These are phyloP conservation scores for Microcebus murinus DNA, from an alignment of 2,113 vertebrate species.

Conservation along the genomic window DNA sequence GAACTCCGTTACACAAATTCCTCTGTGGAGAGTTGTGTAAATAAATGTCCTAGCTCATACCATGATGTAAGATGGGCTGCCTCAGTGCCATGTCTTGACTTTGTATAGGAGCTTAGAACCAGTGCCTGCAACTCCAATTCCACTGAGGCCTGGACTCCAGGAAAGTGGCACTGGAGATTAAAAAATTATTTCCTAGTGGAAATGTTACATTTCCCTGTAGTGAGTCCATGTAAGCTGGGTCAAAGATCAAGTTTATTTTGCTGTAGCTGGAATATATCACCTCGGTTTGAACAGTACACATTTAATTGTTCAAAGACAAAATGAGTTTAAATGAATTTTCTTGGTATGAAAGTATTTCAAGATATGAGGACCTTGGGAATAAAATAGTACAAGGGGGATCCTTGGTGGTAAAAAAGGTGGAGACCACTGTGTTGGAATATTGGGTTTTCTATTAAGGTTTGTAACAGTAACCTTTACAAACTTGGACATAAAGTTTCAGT, in stretches of 20 bases:
- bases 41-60: not conserved
- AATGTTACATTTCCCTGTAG: not conserved
- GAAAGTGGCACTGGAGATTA: not conserved
- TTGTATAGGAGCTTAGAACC: not conserved
- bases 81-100: not conserved
- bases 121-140: not conserved
- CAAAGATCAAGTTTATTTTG: not conserved
- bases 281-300: not conserved
- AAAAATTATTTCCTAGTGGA: not conserved
- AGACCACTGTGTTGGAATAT: not conserved
- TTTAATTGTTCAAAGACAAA: conserved; percentile 18
- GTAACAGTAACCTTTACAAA: not conserved
- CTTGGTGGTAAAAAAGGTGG: not conserved
- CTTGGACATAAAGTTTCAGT: not conserved
- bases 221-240: not conserved
- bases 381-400: not conserved
- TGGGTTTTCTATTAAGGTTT: conserved; percentile 26
- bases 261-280: not conserved
- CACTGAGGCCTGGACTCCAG: not conserved
- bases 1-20: not conserved
- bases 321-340: conserved; percentile 35
- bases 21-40: not conserved
- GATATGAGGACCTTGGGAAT: not conserved
- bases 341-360: conserved; percentile 15
- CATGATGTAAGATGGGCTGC: not conserved